Conservation (phyloP, 1,140 invertebrate genomes). For the Varroa destructor region DNA sequence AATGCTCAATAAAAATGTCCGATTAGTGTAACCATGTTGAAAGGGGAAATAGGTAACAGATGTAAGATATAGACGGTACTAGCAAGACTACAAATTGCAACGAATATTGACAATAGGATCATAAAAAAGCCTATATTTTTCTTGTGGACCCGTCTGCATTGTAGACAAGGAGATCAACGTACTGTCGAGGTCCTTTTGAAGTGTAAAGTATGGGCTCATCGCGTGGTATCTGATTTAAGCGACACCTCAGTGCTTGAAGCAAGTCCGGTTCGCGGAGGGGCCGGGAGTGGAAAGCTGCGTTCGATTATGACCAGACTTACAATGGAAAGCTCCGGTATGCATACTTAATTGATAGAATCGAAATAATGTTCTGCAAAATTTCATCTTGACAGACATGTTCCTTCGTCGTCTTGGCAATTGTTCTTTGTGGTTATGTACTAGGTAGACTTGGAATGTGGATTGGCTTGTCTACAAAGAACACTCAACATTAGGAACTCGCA, state of each 20-base stretch:
- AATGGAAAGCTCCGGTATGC: constrained; percentile 14
- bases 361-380: neutral
- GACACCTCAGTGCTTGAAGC: constrained; percentile 18
- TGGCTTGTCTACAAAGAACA: too few species aligned
- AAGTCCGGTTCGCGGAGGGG: neutral
- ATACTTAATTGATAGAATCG: too few species aligned
- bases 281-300: constrained; percentile 7
- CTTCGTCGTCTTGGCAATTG: neutral
- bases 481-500: too few species aligned
- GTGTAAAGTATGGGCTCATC: constrained; percentile 52
- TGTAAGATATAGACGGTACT: too few species aligned
- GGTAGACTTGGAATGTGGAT: too few species aligned
- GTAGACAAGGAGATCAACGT: constrained; percentile 56
- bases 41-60: too few species aligned
- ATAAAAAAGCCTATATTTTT: too few species aligned
- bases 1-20: too few species aligned
- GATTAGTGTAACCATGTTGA: too few species aligned
- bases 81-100: too few species aligned
- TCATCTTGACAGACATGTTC: neutral
- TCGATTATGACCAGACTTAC: constrained; percentile 12
- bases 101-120: too few species aligned
- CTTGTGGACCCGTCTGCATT: constrained; percentile 38
- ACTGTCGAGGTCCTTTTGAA: constrained; percentile 64
- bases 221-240: constrained; percentile 11
- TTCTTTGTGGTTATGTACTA: too few species aligned